Percentiles rank a stretch among this genome's conserved stretches.
phyloP scores from a whole-genome alignment of 35 echinoderm and acorn worm species.

The Diadema setosum region DNA sequence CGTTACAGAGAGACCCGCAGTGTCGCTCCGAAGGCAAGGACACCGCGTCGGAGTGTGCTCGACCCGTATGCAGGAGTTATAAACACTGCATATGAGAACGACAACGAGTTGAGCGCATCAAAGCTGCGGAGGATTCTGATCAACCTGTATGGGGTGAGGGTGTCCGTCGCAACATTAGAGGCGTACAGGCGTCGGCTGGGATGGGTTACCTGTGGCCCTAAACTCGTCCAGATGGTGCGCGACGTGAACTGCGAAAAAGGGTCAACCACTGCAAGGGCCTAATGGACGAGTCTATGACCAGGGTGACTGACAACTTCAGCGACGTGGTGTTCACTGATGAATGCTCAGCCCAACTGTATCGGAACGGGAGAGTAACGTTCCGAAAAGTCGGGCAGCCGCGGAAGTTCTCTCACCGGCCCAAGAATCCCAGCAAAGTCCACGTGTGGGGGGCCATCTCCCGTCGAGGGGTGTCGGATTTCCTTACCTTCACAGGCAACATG shows the following conservation, averaged over 20 bases:
- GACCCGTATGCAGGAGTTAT: neutral
- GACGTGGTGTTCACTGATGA: no score
- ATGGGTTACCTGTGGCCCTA: slow-evolving; percentile 12
- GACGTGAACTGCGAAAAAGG: neutral
- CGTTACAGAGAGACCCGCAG: no score
- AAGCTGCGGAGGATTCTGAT: neutral
- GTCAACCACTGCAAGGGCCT: neutral
- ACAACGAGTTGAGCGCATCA: neutral
- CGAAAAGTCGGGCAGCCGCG: neutral
- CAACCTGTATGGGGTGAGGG: neutral
- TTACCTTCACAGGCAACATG: slow-evolving; percentile 61
- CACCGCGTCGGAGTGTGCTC: no score
- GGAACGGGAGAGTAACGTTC: neutral
- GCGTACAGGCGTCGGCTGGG: slow-evolving; percentile 2
- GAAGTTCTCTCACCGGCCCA: neutral
- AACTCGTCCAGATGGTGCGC: neutral
- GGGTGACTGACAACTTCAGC: no score
- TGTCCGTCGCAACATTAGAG: neutral
- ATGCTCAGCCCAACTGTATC: neutral
- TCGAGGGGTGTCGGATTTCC: neutral
- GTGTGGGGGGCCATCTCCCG: slow-evolving; percentile 58
- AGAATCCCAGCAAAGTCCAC: slow-evolving; percentile 46
- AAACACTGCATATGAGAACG: neutral
- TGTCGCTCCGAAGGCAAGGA: no score
- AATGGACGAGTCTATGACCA: neutral